phyloP scores from a whole-genome alignment of 2,888 invertebrate species.

The Lasius fuliginosus region DNA sequence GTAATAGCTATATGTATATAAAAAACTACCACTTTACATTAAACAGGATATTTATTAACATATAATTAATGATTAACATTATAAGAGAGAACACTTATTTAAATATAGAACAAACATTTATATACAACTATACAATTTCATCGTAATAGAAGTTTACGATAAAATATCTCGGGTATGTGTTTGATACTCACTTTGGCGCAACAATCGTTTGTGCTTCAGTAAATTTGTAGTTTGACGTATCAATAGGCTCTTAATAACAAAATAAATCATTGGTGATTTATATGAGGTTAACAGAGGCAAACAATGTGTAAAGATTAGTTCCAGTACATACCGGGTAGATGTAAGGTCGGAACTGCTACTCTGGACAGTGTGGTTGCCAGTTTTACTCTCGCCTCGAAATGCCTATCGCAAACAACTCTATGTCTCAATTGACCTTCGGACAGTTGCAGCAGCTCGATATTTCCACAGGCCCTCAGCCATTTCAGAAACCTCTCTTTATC shows the following conservation, averaged over 20 bases:
- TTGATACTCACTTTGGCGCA: background rate
- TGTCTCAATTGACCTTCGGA: background rate
- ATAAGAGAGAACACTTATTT: background rate
- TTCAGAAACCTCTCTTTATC: background rate
- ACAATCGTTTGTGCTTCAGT: background rate
- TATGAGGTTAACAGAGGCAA: background rate
- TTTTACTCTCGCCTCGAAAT: background rate
- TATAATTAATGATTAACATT: background rate
- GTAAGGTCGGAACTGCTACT: background rate
- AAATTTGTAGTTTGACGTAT: background rate
- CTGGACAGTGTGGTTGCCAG: background rate
- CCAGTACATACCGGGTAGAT: background rate
- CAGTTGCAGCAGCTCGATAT: background rate
- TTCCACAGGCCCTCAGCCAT: background rate
- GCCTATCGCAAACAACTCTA: background rate
- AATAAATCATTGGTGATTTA: background rate
- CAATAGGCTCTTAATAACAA: background rate
- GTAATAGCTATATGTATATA: background rate
- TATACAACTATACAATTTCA: background rate
- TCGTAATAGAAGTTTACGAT: background rate
- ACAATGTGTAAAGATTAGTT: background rate
- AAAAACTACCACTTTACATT: background rate
- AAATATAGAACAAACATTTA: background rate
- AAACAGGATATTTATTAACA: background rate
- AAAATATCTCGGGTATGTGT: background rate